These are phyloP conservation scores for Sparus aurata DNA, from an alignment of 2,797 vertebrate species.

Conservation along the genomic window DNA sequence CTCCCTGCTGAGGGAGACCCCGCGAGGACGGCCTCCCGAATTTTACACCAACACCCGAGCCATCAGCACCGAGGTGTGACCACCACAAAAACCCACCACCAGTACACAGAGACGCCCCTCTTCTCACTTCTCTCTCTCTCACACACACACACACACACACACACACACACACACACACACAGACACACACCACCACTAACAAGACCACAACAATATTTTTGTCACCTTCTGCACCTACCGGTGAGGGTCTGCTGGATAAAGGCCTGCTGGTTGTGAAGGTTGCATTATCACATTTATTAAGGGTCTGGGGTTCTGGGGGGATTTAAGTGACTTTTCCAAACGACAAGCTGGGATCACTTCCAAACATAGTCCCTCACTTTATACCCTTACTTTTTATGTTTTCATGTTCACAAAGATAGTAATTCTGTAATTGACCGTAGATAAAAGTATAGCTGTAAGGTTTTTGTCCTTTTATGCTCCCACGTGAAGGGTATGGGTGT, in stretches of 20 bases:
- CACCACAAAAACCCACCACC: conserved; percentile 5
- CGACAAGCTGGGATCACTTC: conserved; percentile 18
- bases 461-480: conserved; percentile 27
- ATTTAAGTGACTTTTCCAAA: conserved; percentile 7
- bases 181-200: conserved; percentile 46
- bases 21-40: conserved; percentile 80
- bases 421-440: conserved; percentile 32
- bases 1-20: conserved; percentile 88
- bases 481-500: conserved; percentile 20
- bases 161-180: conserved; percentile 17
- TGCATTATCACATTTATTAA: conserved; percentile 26
- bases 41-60: conserved; percentile 91
- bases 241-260: conserved; percentile 23
- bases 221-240: conserved; percentile 21
- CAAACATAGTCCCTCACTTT: conserved; percentile 28
- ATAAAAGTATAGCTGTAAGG: conserved; percentile 29
- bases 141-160: conserved; percentile 18
- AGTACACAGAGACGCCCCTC: neutral
- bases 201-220: conserved; percentile 29
- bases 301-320: conserved; percentile 4
- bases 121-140: neutral
- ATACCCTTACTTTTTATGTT: conserved; percentile 11
- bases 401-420: conserved; percentile 33
- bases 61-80: conserved; percentile 96
- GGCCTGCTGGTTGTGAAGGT: conserved; percentile 22